A percentile compares a stretch with the other conserved stretches of the same genome.
Evolutionary conservation across 2,113 vertebrate genomes (phyloP).

Genomic region (Macheiramphus alcinus): DNA sequence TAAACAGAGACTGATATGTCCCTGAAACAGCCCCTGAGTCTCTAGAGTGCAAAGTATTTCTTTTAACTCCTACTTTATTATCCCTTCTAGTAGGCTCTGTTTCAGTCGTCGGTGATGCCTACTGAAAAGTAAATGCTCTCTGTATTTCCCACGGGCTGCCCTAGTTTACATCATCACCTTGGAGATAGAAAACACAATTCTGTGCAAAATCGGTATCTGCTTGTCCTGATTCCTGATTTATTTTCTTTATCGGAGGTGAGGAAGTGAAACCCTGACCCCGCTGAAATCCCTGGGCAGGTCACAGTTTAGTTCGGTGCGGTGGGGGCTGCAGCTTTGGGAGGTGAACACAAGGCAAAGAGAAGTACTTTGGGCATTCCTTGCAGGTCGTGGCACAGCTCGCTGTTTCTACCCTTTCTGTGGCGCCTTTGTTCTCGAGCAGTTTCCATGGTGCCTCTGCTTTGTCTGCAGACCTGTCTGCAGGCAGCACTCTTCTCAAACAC

Average conservation of each 20-base stretch:
- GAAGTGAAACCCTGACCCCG: background rate
- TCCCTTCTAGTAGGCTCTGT: background rate
- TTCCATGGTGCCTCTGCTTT: constrained; percentile 37
- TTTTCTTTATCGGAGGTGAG: background rate
- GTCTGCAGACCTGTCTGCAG: background rate
- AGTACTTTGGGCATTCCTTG: background rate
- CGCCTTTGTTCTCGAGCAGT: background rate
- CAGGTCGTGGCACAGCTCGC: background rate
- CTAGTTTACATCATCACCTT: constrained; percentile 19
- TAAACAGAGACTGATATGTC: background rate
- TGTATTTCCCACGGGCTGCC: background rate
- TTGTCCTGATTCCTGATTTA: background rate
- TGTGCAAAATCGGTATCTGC: background rate
- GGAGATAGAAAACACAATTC: background rate
- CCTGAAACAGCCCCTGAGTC: background rate
- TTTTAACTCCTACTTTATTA: background rate
- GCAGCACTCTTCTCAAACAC: background rate
- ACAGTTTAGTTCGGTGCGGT: rapidly evolving
- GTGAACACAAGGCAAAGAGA: rapidly evolving
- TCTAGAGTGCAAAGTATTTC: background rate
- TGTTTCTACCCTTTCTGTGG: background rate
- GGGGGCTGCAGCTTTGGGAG: background rate
- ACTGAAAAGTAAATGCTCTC: background rate
- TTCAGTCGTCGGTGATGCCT: background rate
- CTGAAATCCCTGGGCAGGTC: background rate